These are phyloP conservation scores for Peromyscus nudipes DNA, from an alignment of 2,797 vertebrate genomes.

Conservation along the genomic window DNA sequence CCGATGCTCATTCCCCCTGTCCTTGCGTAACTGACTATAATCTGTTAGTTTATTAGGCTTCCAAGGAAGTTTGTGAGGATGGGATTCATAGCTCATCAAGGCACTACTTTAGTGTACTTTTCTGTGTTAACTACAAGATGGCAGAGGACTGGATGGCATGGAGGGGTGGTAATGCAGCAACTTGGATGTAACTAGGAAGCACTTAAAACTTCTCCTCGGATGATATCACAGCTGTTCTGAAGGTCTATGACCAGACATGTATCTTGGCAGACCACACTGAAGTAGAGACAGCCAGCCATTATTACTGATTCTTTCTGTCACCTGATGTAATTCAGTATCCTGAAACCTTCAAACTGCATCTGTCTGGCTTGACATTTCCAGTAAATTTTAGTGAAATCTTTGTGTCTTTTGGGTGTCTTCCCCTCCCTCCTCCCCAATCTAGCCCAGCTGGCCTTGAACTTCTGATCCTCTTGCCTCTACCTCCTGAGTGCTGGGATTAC, in stretches of 20 bases:
- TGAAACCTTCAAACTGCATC: slow-evolving; percentile 29
- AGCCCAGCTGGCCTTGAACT: background rate
- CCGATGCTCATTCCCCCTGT: slow-evolving; percentile 27
- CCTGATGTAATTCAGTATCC: background rate
- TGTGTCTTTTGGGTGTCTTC: background rate
- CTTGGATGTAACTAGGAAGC: slow-evolving; percentile 7
- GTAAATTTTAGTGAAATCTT: background rate
- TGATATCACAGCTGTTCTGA: slow-evolving; percentile 62
- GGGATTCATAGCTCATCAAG: slow-evolving; percentile 45
- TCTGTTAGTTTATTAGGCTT: slow-evolving; percentile 51
- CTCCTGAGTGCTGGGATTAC: background rate
- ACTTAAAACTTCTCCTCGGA: slow-evolving; percentile 47
- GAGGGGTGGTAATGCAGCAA: slow-evolving; percentile 15
- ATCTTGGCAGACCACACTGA: slow-evolving; percentile 58
- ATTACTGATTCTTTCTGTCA: slow-evolving; percentile 49
- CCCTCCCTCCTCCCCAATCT: no score
- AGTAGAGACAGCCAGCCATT: background rate
- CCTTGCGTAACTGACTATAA: slow-evolving; percentile 56
- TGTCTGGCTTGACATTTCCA: slow-evolving; percentile 28
- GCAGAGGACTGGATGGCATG: slow-evolving; percentile 28
- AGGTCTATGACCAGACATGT: slow-evolving; percentile 40
- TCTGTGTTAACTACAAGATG: slow-evolving; percentile 58
- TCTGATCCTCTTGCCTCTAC: background rate
- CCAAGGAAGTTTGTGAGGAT: slow-evolving; percentile 56
- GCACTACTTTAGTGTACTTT: background rate